phyloP scores from a whole-genome alignment of 1,140 invertebrate species.

The Neotoxoptera formosana region DNA sequence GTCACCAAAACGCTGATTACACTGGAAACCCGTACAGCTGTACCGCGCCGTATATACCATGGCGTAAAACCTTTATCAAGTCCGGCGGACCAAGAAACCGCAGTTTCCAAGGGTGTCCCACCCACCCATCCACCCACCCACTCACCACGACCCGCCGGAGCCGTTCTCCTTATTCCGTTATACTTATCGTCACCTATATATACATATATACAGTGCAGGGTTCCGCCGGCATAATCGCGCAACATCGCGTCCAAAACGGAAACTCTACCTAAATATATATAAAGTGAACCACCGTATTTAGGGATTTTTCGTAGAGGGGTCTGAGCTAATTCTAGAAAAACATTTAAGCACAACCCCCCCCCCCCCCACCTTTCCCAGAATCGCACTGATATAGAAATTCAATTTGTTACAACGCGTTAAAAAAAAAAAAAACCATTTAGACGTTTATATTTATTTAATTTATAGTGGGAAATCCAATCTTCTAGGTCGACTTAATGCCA shows the following conservation, averaged over 20 bases:
- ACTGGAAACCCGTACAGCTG: conserved; percentile 55
- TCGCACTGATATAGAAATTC: no score
- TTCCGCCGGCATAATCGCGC: background rate
- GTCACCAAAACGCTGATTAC: conserved; percentile 56
- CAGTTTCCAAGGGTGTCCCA: conserved; percentile 45
- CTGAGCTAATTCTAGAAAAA: no score
- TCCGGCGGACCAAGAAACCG: conserved; percentile 55
- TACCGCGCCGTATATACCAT: background rate
- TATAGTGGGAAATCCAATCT: no score
- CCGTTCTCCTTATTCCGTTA: conserved; percentile 46
- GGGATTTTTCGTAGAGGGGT: no score
- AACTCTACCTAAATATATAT: background rate
- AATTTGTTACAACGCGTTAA: no score
- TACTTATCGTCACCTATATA: conserved; percentile 53
- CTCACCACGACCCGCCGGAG: background rate
- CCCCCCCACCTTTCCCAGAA: no score
- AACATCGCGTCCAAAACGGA: background rate
- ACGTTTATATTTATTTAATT: no score
- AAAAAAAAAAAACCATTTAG: no score
- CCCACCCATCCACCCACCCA: background rate
- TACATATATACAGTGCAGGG: no score
- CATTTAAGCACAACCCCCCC: no score
- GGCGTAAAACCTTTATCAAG: conserved; percentile 52
- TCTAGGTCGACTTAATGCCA: no score
- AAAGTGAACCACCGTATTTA: background rate